These are phyloP conservation scores for Diorhabda elongata DNA, from an alignment of 1,140 invertebrate genomes.

Conservation along the genomic window DNA sequence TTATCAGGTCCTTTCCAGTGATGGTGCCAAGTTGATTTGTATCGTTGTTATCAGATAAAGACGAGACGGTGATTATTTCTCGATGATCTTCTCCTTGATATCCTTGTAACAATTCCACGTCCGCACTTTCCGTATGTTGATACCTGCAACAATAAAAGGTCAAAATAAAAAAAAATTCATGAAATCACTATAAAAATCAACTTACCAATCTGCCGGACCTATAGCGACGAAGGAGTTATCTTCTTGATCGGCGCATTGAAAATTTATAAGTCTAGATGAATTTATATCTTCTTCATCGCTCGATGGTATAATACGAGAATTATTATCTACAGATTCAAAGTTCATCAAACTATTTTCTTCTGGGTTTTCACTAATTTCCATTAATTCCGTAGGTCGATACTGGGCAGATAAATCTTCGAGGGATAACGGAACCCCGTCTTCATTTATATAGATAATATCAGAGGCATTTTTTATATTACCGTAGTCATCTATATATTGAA, in stretches of 20 bases:
- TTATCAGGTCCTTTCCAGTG: constrained; percentile 30
- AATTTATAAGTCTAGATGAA: too few relatives aligned
- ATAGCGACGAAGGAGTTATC: too few relatives aligned
- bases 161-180: too few relatives aligned
- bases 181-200: too few relatives aligned
- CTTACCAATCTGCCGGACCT: too few relatives aligned
- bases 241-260: too few relatives aligned
- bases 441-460: constrained; percentile 12
- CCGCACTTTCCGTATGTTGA: background rate
- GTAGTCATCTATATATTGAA: constrained; percentile 25
- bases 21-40: constrained; percentile 22
- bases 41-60: constrained; percentile 4
- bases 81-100: constrained; percentile 7
- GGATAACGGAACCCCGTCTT: constrained; percentile 19
- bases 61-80: background rate
- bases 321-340: too few relatives aligned
- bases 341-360: too few relatives aligned
- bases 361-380: background rate
- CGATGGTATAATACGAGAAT: too few relatives aligned
- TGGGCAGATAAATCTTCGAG: constrained; percentile 13
- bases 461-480: constrained; percentile 4
- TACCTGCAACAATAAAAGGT: too few relatives aligned
- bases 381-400: constrained; percentile 26
- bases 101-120: constrained; percentile 21
- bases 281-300: too few relatives aligned